These are phyloP conservation scores for Phragmatobia fuliginosa DNA, from an alignment of 2,888 invertebrate genomes.

Conservation along the genomic window DNA sequence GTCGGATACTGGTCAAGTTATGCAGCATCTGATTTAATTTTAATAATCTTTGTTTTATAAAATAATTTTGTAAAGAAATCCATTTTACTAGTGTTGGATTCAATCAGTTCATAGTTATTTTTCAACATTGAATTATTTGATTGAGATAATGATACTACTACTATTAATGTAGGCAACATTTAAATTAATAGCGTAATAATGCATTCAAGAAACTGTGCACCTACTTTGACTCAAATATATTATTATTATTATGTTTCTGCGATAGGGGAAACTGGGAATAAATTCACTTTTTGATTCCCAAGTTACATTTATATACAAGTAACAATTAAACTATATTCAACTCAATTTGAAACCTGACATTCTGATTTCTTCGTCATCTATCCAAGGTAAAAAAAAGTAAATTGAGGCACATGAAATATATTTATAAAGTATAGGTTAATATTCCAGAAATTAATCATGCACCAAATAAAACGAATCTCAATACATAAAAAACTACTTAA, in stretches of 20 bases:
- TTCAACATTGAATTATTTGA: not conserved
- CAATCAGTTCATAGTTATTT: not conserved
- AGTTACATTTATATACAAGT: not conserved
- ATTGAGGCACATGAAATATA: not conserved
- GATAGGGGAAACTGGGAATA: not conserved
- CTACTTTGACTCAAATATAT: too few species aligned
- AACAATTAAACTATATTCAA: too few species aligned
- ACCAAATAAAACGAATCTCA: conserved; percentile 26
- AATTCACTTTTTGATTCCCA: not conserved
- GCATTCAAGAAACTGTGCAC: too few species aligned
- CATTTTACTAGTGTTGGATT: not conserved
- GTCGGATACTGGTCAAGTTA: not conserved
- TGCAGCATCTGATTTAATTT: not conserved
- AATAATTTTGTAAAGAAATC: not conserved
- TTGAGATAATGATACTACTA: not conserved
- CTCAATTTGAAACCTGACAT: not conserved
- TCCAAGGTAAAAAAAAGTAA: not conserved
- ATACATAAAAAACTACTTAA: conserved; percentile 19
- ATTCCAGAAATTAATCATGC: conserved; percentile 51
- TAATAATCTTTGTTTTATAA: not conserved
- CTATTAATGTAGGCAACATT: too few species aligned
- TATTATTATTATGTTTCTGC: too few species aligned
- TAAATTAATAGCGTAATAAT: too few species aligned
- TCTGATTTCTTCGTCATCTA: not conserved
- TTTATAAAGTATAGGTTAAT: not conserved